phyloP scores from a whole-genome alignment of 2,113 vertebrate species.

The Podocnemis expansa region DNA sequence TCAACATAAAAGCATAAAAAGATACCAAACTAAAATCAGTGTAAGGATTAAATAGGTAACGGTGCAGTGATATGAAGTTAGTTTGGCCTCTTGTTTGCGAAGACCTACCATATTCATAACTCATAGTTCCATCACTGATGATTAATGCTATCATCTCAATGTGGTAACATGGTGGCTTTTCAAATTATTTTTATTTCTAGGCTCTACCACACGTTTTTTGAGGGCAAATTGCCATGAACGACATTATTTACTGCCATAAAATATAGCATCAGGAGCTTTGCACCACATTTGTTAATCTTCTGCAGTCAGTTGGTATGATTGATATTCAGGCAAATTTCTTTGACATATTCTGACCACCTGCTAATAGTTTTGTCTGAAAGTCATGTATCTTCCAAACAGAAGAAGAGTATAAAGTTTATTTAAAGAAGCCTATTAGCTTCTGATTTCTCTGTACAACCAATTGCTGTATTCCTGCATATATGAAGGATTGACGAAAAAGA shows the following conservation, averaged over 20 bases:
- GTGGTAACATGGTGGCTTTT: background rate
- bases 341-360: background rate
- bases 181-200: background rate
- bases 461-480: background rate
- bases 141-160: background rate
- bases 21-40: constrained; percentile 24
- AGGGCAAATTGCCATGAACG: background rate
- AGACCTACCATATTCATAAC: background rate
- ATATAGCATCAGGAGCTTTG: background rate
- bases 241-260: background rate
- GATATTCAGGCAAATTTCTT: background rate
- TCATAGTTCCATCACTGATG: background rate
- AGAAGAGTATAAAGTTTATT: background rate
- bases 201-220: background rate
- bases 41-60: background rate
- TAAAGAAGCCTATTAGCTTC: background rate
- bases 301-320: background rate
- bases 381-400: background rate
- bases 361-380: constrained; percentile 4
- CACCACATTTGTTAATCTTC: background rate
- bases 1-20: background rate
- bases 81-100: constrained; percentile 19
- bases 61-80: background rate
- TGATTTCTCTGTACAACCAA: background rate
- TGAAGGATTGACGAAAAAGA: background rate